These are phyloP conservation scores for Podocnemis expansa DNA, from an alignment of 2,113 vertebrate genomes.

Conservation along the genomic window DNA sequence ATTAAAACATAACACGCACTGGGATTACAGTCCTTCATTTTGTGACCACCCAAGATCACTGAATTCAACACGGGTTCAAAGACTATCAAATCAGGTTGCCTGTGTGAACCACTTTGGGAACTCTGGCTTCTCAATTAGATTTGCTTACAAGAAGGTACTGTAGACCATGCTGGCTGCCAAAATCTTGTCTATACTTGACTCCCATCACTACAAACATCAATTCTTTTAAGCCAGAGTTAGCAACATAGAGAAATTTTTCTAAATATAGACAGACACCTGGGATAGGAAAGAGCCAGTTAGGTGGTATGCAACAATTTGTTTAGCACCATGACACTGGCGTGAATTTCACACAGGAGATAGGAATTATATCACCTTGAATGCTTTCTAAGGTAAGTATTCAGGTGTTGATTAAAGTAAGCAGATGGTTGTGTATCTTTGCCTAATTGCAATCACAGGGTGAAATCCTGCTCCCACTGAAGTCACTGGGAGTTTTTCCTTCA, in stretches of 20 bases:
- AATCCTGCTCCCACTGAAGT: background rate
- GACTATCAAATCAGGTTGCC: background rate
- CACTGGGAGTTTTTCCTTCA: background rate
- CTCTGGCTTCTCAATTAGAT: background rate
- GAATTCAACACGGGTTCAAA: background rate
- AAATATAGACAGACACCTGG: background rate
- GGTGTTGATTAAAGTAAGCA: background rate
- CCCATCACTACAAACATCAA: background rate
- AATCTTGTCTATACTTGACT: background rate
- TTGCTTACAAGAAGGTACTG: background rate
- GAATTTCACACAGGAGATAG: background rate
- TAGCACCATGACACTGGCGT: background rate
- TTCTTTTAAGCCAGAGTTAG: background rate
- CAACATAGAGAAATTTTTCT: background rate
- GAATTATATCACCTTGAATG: background rate
- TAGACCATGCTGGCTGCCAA: background rate
- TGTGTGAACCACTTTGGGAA: background rate
- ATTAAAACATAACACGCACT: background rate
- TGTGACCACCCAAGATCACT: background rate
- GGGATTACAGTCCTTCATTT: background rate
- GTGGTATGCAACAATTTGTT: background rate
- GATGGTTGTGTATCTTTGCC: background rate
- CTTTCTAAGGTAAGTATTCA: background rate
- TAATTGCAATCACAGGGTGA: background rate
- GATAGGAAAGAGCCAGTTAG: background rate